A percentile compares a stretch with the other conserved stretches of the same genome.
phyloP scores from a whole-genome alignment of 2,797 vertebrate species.

The Mastacembelus armatus region DNA sequence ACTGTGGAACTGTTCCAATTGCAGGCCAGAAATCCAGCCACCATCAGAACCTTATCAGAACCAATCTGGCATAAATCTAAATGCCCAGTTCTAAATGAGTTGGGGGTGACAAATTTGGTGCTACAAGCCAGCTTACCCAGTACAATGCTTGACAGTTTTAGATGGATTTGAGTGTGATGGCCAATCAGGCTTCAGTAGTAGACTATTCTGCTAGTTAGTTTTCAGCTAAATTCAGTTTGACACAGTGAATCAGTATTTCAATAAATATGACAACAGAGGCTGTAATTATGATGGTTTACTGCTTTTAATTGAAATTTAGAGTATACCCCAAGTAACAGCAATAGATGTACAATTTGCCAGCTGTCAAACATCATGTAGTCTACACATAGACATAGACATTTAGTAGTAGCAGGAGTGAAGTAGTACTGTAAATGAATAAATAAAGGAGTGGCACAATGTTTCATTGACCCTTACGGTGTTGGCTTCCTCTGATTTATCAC shows the following conservation, averaged over 20 bases:
- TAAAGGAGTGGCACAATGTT: conserved; percentile 38
- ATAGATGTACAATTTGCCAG: no score
- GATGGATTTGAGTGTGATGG: background rate
- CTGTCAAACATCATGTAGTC: conserved; percentile 29
- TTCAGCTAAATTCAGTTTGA: background rate
- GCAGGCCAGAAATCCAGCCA: no score
- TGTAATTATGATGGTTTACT: background rate
- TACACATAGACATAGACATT: background rate
- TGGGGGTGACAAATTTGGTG: no score
- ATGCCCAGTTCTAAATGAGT: background rate
- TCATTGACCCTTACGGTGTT: conserved; percentile 6
- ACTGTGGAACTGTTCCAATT: no score
- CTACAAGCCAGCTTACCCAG: no score
- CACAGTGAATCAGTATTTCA: no score
- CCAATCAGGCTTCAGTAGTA: background rate
- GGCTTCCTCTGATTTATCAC: conserved; percentile 20
- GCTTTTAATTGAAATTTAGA: no score
- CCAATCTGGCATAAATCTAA: background rate
- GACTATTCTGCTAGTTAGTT: background rate
- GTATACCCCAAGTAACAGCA: no score
- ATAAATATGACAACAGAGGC: background rate
- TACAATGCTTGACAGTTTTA: no score
- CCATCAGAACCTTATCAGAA: no score
- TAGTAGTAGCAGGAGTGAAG: background rate
- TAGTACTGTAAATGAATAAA: conserved; percentile 33